Conservation (phyloP, 2,888 invertebrate species). For the Andrena fulva region DNA sequence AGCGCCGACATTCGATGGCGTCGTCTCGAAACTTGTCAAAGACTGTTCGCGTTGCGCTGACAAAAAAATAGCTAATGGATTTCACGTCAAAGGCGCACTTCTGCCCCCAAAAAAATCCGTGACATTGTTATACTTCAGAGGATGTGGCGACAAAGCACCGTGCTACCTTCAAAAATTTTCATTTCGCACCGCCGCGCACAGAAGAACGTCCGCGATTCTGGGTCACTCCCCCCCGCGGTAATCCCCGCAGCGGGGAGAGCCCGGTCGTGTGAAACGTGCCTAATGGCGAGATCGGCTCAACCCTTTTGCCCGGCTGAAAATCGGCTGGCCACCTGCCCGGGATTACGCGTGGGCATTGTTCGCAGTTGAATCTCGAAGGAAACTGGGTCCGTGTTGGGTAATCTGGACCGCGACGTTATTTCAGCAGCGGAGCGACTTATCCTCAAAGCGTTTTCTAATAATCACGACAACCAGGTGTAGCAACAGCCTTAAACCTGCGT, state of each 20-base stretch:
- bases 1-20: too few species aligned
- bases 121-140: constrained; percentile 8
- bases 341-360: constrained; percentile 67
- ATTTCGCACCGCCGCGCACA: constrained; percentile 29
- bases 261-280: constrained; percentile 64
- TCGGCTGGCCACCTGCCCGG: constrained; percentile 64
- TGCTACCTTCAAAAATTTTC: constrained; percentile 32
- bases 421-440: constrained; percentile 9
- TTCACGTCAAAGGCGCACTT: background rate
- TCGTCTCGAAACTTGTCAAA: too few species aligned
- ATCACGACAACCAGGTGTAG: background rate
- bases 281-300: constrained; percentile 72
- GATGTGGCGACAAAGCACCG: background rate
- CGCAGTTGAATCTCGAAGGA: constrained; percentile 47
- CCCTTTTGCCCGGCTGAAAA: constrained; percentile 67
- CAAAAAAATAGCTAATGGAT: background rate
- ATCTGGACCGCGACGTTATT: constrained; percentile 50
- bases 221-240: constrained; percentile 48
- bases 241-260: constrained; percentile 46
- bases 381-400: constrained; percentile 16
- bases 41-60: too few species aligned
- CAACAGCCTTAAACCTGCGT: background rate
- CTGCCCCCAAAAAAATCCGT: background rate
- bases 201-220: constrained; percentile 46
- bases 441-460: background rate